phyloP scores from a whole-genome alignment of 2,797 vertebrate genomes.

The Micrastur ruficollis region DNA sequence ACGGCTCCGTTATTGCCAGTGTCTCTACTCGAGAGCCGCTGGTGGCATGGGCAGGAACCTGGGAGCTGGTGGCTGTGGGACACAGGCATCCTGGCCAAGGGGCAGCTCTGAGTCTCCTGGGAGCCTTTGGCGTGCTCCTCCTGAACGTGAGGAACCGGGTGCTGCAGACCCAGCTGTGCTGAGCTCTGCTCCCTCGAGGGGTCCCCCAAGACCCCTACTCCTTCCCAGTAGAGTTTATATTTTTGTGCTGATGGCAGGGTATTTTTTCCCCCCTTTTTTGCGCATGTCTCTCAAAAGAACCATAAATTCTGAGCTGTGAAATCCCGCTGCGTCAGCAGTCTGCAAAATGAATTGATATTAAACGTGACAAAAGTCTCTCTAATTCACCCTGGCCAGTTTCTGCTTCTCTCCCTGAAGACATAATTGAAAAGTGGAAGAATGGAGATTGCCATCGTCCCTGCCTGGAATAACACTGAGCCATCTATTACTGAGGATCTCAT shows the following conservation, averaged over 20 bases:
- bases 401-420: background rate
- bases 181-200: background rate
- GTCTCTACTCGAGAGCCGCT: background rate
- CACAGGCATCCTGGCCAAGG: accelerated
- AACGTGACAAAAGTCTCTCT: slow-evolving; percentile 85
- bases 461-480: slow-evolving; percentile 9
- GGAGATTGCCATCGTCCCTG: slow-evolving; percentile 8
- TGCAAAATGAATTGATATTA: slow-evolving; percentile 91
- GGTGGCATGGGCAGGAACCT: accelerated
- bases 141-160: accelerated
- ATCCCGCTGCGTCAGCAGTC: slow-evolving; percentile 88
- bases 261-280: slow-evolving; percentile 78
- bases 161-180: accelerated
- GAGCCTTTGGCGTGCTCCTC: background rate
- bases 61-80: background rate
- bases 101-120: background rate
- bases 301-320: slow-evolving; percentile 86
- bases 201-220: background rate
- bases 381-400: slow-evolving; percentile 75
- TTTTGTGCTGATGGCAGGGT: slow-evolving; percentile 85
- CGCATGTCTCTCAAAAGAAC: slow-evolving; percentile 85
- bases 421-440: slow-evolving; percentile 50
- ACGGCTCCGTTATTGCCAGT: background rate
- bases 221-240: background rate
- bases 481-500: slow-evolving; percentile 44